Percentiles rank a stretch among this genome's conserved stretches.
phyloP scores from a whole-genome alignment of 2,113 vertebrate species.

The Channa maculata region DNA sequence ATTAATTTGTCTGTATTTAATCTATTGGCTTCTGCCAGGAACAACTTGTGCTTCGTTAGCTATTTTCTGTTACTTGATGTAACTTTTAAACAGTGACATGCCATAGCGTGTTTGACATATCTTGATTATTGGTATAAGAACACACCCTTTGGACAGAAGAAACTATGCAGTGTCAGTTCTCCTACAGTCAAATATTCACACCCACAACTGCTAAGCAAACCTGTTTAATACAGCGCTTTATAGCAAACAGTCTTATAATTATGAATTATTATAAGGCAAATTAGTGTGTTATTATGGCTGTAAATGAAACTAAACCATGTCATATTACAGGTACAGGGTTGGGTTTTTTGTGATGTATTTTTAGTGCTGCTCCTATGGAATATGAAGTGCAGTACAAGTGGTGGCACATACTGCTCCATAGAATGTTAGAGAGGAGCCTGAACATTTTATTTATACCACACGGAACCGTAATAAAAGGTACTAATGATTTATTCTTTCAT shows the following conservation, averaged over 20 bases:
- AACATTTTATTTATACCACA: too few species aligned
- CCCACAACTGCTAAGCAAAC: slow-evolving; percentile 13
- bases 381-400: too few species aligned
- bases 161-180: background rate
- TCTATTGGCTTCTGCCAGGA: too few species aligned
- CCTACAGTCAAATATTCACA: slow-evolving; percentile 2
- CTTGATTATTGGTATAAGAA: background rate
- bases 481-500: too few species aligned
- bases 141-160: slow-evolving; percentile 21
- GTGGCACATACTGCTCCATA: background rate
- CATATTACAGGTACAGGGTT: background rate
- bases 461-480: too few species aligned
- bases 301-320: background rate
- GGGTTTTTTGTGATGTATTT: background rate
- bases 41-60: background rate
- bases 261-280: background rate
- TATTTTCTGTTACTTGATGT: slow-evolving; percentile 2
- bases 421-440: too few species aligned
- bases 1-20: too few species aligned
- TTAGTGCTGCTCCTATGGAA: too few species aligned
- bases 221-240: slow-evolving; percentile 1
- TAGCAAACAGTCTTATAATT: background rate
- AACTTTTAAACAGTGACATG: slow-evolving; percentile 20
- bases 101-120: slow-evolving; percentile 35
- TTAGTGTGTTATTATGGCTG: background rate